Base-by-base conservation (phyloP, 1,140 invertebrate species). In the Eupristina koningsbergeri region DNA sequence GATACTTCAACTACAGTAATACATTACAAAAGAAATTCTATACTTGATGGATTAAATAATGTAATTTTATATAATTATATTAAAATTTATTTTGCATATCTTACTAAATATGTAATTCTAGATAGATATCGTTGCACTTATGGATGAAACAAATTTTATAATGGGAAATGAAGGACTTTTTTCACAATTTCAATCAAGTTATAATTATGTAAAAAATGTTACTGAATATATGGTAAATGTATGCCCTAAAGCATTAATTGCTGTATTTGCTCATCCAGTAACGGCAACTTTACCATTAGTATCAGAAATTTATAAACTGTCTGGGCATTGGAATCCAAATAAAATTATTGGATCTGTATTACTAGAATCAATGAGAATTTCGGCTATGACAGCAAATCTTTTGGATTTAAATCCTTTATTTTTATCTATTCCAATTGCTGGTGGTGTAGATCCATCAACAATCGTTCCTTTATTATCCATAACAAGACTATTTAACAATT, bases 371-470 rank as follows among this genome's bases (percentile, higher is more conserved):
- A 90, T 90, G 89, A 80, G 88, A 76, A 88, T 90, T 71, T 87
- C 90, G 76, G 84, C 87, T 26, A 85, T 86, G 31, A 83, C 88
- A 58, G 89, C 89, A 7, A 76, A 86, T 71, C 84, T 90, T 13
- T 84, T 91, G 31, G 85, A 88, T 78, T 84, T 92, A 47, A 86
- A 91, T 86, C 85, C 89, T n/a, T 80, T 87, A 8, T 90, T 85
- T 83, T 61, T 91, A 64, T 84, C 87, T 3, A 77, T 91, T 1
- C 90, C 91, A 47, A 77, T 92, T 63, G 85, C 87, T 8, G 91
- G 89, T 36, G 91, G 91, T 17, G 89, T 90, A n/a, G 91, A 92
- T 87, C 26, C 86, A 1, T 86, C 76, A n/a, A 89, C 89, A 11
- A 67, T 88, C 29, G 88, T 92, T 2, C 91, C 91, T 0, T 58